A percentile compares a stretch with the other conserved stretches of the same genome.
Conservation (phyloP, 2,888 invertebrate genomes). For the Tinea trinotella region DNA sequence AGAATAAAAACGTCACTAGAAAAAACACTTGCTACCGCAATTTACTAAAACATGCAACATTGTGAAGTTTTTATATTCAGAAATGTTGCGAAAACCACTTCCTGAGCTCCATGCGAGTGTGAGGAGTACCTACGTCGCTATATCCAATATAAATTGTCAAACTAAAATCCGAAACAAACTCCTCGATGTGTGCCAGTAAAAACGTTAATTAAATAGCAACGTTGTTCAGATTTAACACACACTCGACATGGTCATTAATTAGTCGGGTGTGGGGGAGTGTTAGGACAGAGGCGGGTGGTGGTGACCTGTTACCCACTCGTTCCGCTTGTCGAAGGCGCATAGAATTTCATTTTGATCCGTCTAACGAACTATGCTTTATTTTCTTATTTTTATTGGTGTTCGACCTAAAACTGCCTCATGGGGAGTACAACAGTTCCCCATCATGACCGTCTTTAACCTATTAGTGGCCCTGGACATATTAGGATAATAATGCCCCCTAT, state of each 20-base stretch:
- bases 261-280: conserved; percentile 8
- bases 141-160: conserved; percentile 3
- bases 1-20: background rate
- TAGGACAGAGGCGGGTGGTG: background rate
- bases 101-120: no score
- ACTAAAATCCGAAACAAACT: conserved; percentile 5
- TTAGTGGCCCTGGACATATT: no score
- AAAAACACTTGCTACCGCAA: background rate
- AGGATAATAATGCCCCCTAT: no score
- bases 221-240: conserved; percentile 17
- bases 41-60: background rate
- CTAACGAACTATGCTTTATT: background rate
- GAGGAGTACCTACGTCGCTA: background rate
- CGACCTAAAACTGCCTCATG: no score
- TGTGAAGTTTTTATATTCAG: background rate
- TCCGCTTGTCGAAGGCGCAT: conserved; percentile 4
- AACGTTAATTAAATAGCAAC: conserved; percentile 18
- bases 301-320: background rate
- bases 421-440: no score
- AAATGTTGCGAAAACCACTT: background rate
- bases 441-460: no score
- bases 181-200: conserved; percentile 11
- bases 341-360: conserved; percentile 15
- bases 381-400: no score
- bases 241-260: conserved; percentile 18